Percentiles rank a stretch among this genome's conserved stretches.
phyloP scores from a whole-genome alignment of 2,113 vertebrate species.

The Myotis davidii region DNA sequence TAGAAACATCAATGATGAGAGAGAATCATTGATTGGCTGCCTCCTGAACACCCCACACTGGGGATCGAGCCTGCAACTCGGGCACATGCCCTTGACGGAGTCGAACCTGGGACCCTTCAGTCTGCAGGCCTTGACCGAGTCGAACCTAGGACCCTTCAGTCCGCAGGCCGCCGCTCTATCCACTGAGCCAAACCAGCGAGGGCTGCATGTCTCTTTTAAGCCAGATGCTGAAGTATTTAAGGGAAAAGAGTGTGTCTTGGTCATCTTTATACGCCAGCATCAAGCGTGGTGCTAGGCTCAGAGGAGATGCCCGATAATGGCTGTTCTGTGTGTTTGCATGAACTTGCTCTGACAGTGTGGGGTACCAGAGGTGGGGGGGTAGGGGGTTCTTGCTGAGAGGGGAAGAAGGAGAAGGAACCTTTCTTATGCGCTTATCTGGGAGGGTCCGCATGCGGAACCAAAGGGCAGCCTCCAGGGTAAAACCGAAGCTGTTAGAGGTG shows the following conservation, averaged over 20 bases:
- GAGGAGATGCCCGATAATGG: not conserved
- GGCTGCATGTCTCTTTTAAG: not conserved
- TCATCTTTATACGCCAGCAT: not conserved
- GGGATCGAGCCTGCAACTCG: too few relatives aligned
- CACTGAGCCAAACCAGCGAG: too few relatives aligned
- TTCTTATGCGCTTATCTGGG: not conserved
- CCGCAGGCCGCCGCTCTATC: too few relatives aligned
- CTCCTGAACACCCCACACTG: too few relatives aligned
- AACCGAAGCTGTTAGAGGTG: slow-evolving; percentile 34
- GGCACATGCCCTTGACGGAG: too few relatives aligned
- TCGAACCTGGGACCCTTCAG: too few relatives aligned
- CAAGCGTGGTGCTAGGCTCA: not conserved
- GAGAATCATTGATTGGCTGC: too few relatives aligned
- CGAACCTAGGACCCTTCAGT: too few relatives aligned
- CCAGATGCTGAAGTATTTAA: not conserved
- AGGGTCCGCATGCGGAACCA: not conserved
- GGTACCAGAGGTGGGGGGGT: not conserved
- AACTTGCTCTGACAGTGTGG: not conserved
- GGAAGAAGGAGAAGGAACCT: not conserved
- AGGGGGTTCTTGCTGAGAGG: not conserved
- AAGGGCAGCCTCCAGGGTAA: slow-evolving; percentile 52
- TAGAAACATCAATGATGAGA: too few relatives aligned
- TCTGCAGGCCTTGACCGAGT: too few relatives aligned
- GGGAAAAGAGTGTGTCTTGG: not conserved
- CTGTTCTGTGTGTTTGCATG: not conserved